Base-by-base conservation (phyloP, 2,113 vertebrate species). In the Phylloscopus whistleri region DNA sequence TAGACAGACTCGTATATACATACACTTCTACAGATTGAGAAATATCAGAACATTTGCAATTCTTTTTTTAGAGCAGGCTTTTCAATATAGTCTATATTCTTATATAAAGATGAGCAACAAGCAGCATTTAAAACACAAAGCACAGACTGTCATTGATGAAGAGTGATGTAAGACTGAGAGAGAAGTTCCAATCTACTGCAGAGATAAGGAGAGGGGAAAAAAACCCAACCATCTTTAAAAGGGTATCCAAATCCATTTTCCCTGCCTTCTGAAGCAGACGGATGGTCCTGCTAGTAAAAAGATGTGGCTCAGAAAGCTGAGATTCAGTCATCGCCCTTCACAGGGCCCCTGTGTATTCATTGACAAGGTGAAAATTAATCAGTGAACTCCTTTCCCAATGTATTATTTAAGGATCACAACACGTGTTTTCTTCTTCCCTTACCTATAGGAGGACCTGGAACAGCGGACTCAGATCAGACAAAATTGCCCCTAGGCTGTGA, bases 161-260 rank as follows among this genome's bases (percentile, higher is more conserved):
- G 8, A 48, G 46, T 27, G 13, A 22, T 1, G 0, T 48, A 48
- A 67, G 39, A 59, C 30, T 39, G 35, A 51, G n/a, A 77, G 9
- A 66, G 31, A 69, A 31, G 4, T 46, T 74, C 55, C 74, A 46
- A 59, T 26, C 16, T 64, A 19, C 10, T 15, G 33, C 8, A 69
- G 44, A 85, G 55, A 84, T 3, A 80, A 69, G 10, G 14, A 75
- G 14, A 58, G 24, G 24, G 7, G 4, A 26, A 63, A 84, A 89
- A 28, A 0, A 1, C 3, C 0, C 4, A 18, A 5, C 2, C 15
- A 28, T 62, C 11, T 59, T 87, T 86, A 70, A 68, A 66, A 86
- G 5, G 7, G 1, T 22, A 27, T 27, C 13, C 46, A 55, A 86
- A 44, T 63, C 10, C 3, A 46, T 76, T 89, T 72, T 13, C 23